phyloP scores from a whole-genome alignment of 2,113 vertebrate species.

The Chamaea fasciata region DNA sequence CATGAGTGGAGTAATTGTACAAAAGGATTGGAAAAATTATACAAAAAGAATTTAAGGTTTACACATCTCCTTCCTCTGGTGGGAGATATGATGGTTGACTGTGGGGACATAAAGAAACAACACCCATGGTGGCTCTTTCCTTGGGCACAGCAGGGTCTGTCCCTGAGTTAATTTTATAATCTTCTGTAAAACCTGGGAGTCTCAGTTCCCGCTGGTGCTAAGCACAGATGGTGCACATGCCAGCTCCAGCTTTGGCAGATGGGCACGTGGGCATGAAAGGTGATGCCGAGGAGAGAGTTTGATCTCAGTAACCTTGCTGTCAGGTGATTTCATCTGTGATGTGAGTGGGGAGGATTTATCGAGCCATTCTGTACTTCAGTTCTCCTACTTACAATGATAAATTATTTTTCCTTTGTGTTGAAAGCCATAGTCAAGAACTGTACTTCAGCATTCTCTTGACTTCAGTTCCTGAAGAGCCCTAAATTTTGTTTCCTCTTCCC shows the following conservation, averaged over 20 bases:
- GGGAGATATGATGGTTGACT: neutral
- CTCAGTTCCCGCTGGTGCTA: neutral
- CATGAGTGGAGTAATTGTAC: neutral
- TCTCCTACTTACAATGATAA: neutral
- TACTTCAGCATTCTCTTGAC: neutral
- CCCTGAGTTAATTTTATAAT: neutral
- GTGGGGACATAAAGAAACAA: neutral
- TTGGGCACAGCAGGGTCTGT: neutral
- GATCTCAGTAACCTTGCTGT: neutral
- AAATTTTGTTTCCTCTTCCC: neutral
- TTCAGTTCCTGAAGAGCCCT: neutral
- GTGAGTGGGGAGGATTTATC: neutral
- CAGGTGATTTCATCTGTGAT: neutral
- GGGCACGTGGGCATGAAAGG: neutral
- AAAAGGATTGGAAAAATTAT: neutral
- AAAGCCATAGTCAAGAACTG: neutral
- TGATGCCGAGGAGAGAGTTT: neutral
- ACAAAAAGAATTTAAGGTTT: neutral
- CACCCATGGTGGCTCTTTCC: neutral
- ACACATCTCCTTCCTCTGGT: neutral
- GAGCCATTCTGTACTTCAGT: neutral
- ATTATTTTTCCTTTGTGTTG: neutral
- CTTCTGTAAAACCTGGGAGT: neutral
- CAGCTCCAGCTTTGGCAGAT: neutral
- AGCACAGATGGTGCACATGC: neutral